These are phyloP conservation scores for Propithecus coquereli DNA, from an alignment of 2,113 vertebrate genomes.

Conservation along the genomic window DNA sequence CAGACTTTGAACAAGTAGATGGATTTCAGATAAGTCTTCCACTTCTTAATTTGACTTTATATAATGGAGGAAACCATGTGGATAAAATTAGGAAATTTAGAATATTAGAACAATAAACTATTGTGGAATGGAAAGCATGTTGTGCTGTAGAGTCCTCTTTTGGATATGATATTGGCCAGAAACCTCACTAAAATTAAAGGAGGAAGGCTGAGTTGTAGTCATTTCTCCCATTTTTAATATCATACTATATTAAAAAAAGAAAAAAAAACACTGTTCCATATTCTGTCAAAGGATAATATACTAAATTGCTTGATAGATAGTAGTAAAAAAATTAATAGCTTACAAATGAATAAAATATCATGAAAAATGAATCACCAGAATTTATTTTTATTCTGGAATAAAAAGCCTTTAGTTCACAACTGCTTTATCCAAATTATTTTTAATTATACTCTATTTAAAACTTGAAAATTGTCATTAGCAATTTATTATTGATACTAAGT, in stretches of 20 bases:
- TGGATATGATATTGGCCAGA: conserved; percentile 14
- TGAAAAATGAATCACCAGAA: not conserved
- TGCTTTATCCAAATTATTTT: not conserved
- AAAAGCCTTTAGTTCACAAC: not conserved
- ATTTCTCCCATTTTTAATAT: not conserved
- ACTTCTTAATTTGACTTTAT: conserved; percentile 40
- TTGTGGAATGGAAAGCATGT: conserved; percentile 8
- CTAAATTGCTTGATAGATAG: not conserved
- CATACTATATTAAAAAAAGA: not conserved
- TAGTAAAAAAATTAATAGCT: not conserved
- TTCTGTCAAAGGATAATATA: not conserved
- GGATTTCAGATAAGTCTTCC: conserved; percentile 35
- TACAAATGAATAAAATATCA: not conserved
- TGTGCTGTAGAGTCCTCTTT: not conserved
- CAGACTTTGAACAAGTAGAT: conserved; percentile 53
- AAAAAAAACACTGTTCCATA: not conserved
- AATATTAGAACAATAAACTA: conserved; percentile 37
- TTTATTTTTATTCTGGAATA: not conserved
- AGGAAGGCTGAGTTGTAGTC: not conserved
- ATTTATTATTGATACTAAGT: not conserved
- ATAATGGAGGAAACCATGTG: conserved; percentile 55
- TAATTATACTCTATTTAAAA: not conserved
- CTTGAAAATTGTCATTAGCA: not conserved
- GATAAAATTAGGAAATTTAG: conserved; percentile 68
- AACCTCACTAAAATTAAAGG: not conserved